Evolutionary conservation across 2,113 vertebrate species (phyloP).

Genomic region (Megaptera novaeangliae): DNA sequence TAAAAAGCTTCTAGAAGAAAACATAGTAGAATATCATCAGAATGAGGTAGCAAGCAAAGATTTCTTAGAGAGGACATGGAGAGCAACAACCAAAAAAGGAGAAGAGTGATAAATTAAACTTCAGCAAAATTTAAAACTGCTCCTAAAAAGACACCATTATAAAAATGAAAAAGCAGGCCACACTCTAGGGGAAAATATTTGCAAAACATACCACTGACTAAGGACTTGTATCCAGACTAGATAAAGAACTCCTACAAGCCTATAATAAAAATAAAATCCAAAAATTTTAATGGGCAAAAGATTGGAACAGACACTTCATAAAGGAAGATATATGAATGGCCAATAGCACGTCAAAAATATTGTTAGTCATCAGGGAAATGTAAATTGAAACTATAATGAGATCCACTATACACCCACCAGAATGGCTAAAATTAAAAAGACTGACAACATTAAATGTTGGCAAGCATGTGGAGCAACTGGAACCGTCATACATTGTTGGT

Average conservation of each 20-base stretch:
- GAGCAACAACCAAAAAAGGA: background rate
- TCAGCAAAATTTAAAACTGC: conserved; percentile 12
- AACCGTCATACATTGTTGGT: background rate
- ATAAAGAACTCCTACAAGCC: background rate
- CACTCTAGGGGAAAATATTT: background rate
- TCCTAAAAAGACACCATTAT: background rate
- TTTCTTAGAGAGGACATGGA: background rate
- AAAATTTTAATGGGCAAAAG: background rate
- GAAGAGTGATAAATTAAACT: background rate
- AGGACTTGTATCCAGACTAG: background rate
- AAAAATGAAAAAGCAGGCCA: conserved; percentile 17
- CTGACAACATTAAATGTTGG: background rate
- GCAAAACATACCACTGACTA: background rate
- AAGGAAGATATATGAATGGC: background rate
- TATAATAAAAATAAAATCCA: background rate
- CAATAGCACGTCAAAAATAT: background rate
- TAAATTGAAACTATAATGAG: background rate
- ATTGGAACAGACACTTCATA: background rate
- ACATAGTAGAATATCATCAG: background rate
- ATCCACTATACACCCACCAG: background rate
- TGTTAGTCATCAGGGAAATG: background rate
- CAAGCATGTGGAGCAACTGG: background rate
- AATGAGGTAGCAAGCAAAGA: background rate
- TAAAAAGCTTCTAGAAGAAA: background rate
- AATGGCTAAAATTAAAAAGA: background rate